Evolutionary conservation across 2,797 vertebrate species (phyloP).

Genomic region (Cirrhinus molitorella): DNA sequence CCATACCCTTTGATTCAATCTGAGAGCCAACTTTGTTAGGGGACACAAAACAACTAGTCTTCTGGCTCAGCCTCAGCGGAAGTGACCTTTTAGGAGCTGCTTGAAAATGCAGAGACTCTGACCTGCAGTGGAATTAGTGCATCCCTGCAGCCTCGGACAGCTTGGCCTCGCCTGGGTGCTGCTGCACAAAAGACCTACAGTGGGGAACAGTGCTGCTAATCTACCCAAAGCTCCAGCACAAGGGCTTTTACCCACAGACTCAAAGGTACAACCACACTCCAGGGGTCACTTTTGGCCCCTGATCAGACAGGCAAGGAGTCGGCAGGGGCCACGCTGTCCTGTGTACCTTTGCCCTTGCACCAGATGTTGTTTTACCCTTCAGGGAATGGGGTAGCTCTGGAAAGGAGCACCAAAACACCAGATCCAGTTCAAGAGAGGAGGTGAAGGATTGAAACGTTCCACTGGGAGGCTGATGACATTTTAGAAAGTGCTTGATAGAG

Average conservation of each 20-base stretch:
- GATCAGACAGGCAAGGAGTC: conserved; percentile 76
- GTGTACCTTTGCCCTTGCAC: conserved; percentile 77
- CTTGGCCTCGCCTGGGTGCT: conserved; percentile 81
- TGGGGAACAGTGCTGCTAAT: conserved; percentile 78
- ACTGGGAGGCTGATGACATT: conserved; percentile 31
- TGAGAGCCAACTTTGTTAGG: conserved; percentile 23
- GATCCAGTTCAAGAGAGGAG: conserved; percentile 65
- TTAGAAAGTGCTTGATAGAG: conserved; percentile 43
- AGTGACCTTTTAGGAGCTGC: conserved; percentile 59
- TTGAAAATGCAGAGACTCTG: conserved; percentile 75
- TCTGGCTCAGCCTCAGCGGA: conserved; percentile 46
- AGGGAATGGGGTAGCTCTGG: conserved; percentile 65
- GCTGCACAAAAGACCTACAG: conserved; percentile 74
- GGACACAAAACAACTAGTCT: conserved; percentile 24
- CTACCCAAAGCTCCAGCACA: conserved; percentile 79
- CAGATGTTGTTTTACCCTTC: conserved; percentile 72
- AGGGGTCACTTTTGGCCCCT: conserved; percentile 75
- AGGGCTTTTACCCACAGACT: conserved; percentile 69
- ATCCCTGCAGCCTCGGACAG: conserved; percentile 78
- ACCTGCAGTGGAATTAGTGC: conserved; percentile 81
- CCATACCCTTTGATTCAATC: conserved; percentile 54
- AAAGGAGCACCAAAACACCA: conserved; percentile 55
- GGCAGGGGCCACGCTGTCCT: conserved; percentile 70
- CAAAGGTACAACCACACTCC: conserved; percentile 68
- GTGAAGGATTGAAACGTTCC: conserved; percentile 54